Percentiles rank a stretch among this genome's conserved stretches.
Evolutionary conservation across 2,888 invertebrate genomes (phyloP).

Genomic region (Asteroscopus sphinx): DNA sequence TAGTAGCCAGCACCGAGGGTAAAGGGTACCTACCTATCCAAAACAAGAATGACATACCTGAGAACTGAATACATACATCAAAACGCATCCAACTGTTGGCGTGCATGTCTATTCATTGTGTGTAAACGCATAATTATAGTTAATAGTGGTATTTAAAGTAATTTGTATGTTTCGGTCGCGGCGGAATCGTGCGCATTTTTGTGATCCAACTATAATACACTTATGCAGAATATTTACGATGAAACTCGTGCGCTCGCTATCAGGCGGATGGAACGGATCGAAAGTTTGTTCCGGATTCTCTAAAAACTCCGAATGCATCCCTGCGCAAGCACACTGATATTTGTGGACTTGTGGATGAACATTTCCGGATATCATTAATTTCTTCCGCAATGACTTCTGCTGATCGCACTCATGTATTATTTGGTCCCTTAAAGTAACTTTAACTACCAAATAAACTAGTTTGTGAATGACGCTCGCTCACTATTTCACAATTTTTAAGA

Average conservation of each 20-base stretch:
- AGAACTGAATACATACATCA: constrained; percentile 2
- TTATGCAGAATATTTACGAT: constrained; percentile 39
- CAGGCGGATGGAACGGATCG: constrained; percentile 41
- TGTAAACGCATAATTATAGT: constrained; percentile 25
- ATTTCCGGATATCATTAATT: constrained; percentile 34
- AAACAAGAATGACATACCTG: constrained; percentile 3
- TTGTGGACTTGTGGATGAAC: constrained; percentile 37
- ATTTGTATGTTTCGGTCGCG: constrained; percentile 31
- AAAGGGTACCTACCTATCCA: constrained; percentile 7
- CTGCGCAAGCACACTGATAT: constrained; percentile 38
- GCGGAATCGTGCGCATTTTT: constrained; percentile 32
- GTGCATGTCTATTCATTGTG: constrained; percentile 21
- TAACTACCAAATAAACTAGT: constrained; percentile 12
- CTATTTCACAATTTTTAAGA: constrained; percentile 33
- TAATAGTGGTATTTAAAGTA: constrained; percentile 33
- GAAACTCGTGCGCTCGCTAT: constrained; percentile 34
- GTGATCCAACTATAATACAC: constrained; percentile 26
- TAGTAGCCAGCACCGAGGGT: constrained; percentile 79
- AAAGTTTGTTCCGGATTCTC: constrained; percentile 43
- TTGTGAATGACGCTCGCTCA: constrained; percentile 20
- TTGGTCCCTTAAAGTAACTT: constrained; percentile 22
- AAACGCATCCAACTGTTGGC: constrained; percentile 15
- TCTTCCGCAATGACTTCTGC: constrained; percentile 30
- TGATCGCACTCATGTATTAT: constrained; percentile 9
- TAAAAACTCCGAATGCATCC: constrained; percentile 50